Conservation (phyloP, 1,140 invertebrate species). For the Trichonephila inaurata region DNA sequence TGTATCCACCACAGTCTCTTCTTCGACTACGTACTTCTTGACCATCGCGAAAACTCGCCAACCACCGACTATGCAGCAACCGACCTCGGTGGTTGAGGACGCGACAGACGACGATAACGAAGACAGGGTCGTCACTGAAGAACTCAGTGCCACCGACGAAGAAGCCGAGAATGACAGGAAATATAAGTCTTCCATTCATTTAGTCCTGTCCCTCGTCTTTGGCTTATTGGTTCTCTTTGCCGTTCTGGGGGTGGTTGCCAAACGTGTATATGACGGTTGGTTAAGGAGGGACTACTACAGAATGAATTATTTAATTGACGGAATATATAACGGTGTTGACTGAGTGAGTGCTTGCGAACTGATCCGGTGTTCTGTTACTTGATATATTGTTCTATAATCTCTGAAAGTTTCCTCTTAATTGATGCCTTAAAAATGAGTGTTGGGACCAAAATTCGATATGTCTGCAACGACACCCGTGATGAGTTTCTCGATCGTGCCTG, state of each 20-base stretch:
- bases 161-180: conserved; percentile 50
- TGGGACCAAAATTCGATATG: neutral
- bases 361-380: neutral
- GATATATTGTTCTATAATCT: neutral
- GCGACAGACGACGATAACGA: no score
- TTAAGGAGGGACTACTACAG: conserved; percentile 88
- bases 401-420: neutral
- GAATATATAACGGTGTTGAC: conserved; percentile 86
- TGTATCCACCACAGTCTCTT: neutral
- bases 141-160: neutral
- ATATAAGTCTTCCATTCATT: conserved; percentile 75
- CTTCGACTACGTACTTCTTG: neutral
- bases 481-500: neutral
- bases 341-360: neutral
- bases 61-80: neutral
- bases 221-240: conserved; percentile 69
- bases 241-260: conserved; percentile 78
- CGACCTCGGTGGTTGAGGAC: neutral
- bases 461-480: neutral
- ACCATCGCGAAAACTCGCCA: neutral
- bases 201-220: conserved; percentile 70
- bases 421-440: neutral
- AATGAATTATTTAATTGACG: conserved; percentile 90
- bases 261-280: conserved; percentile 87
- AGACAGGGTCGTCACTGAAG: neutral